Percentiles rank a stretch among this genome's conserved stretches.
Evolutionary conservation across 2,113 vertebrate species (phyloP).

Genomic region (Dicrurus megarhynchus): DNA sequence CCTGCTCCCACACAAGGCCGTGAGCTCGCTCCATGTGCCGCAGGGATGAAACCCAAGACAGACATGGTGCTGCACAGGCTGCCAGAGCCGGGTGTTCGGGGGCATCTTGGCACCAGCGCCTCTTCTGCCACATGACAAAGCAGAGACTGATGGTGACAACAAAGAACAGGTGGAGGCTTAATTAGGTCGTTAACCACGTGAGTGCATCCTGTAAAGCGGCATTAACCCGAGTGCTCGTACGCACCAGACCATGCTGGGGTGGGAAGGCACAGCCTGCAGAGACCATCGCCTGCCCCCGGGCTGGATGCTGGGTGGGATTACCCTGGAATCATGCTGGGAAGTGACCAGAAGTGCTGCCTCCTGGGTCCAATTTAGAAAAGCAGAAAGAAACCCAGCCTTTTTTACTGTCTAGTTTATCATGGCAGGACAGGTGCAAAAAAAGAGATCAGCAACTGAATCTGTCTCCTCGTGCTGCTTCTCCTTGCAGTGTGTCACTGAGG

Average conservation of each 20-base stretch:
- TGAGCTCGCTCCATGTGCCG: neutral
- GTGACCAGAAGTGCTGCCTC: neutral
- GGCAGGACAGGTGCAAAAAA: neutral
- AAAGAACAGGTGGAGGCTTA: slow-evolving; percentile 53
- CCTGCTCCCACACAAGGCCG: neutral
- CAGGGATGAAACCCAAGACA: slow-evolving; percentile 37
- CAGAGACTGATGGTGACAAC: slow-evolving; percentile 20
- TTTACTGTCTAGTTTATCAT: neutral
- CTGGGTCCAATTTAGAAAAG: neutral
- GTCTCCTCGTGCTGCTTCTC: neutral
- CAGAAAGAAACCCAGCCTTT: neutral
- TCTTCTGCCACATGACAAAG: neutral
- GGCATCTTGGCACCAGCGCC: neutral
- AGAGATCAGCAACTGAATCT: neutral
- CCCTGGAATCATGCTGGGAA: neutral
- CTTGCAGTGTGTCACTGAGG: neutral
- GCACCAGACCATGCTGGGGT: neutral
- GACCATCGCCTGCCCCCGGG: neutral
- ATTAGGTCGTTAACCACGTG: neutral
- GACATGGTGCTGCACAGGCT: neutral
- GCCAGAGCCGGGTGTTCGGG: neutral
- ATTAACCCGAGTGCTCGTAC: neutral
- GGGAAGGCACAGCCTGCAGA: neutral
- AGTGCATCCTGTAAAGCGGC: neutral
- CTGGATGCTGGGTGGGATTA: neutral